A percentile compares a stretch with the other conserved stretches of the same genome.
Conservation (phyloP, 2,113 vertebrate genomes). For the Rhinopomastus cyanomelas region DNA sequence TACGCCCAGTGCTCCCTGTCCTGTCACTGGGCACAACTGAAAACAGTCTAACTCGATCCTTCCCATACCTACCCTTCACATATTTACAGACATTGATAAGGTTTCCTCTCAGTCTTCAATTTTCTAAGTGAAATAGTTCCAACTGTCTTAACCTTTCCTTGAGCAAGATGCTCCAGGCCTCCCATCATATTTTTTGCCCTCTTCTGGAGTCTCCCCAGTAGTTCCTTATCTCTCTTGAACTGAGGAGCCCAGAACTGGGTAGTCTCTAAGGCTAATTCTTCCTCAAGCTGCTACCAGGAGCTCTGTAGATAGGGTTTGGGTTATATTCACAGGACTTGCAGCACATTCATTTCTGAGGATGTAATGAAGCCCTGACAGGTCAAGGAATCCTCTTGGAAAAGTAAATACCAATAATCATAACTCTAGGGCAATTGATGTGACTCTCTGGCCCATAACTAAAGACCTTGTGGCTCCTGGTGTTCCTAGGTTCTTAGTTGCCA, state of each 20-base stretch:
- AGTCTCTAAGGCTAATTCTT: background rate
- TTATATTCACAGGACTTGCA: background rate
- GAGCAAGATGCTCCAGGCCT: too few relatives aligned
- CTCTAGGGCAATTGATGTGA: background rate
- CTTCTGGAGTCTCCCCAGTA: too few relatives aligned
- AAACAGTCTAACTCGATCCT: too few relatives aligned
- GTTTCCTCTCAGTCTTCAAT: too few relatives aligned
- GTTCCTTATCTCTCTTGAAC: background rate
- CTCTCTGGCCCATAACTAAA: background rate
- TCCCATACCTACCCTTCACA: too few relatives aligned
- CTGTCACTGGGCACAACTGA: too few relatives aligned
- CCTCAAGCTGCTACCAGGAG: background rate
- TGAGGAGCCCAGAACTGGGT: background rate
- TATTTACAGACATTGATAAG: too few relatives aligned
- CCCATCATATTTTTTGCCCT: too few relatives aligned
- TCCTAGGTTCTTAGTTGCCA: background rate
- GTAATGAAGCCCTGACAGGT: background rate
- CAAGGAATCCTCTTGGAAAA: background rate
- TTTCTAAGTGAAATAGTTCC: too few relatives aligned
- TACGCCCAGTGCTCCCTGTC: too few relatives aligned
- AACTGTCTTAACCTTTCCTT: too few relatives aligned
- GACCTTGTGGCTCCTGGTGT: background rate
- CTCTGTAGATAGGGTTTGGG: background rate
- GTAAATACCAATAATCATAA: background rate
- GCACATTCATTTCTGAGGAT: background rate